These are phyloP conservation scores for Bombus impatiens DNA, from an alignment of 1,140 invertebrate genomes.

Conservation along the genomic window DNA sequence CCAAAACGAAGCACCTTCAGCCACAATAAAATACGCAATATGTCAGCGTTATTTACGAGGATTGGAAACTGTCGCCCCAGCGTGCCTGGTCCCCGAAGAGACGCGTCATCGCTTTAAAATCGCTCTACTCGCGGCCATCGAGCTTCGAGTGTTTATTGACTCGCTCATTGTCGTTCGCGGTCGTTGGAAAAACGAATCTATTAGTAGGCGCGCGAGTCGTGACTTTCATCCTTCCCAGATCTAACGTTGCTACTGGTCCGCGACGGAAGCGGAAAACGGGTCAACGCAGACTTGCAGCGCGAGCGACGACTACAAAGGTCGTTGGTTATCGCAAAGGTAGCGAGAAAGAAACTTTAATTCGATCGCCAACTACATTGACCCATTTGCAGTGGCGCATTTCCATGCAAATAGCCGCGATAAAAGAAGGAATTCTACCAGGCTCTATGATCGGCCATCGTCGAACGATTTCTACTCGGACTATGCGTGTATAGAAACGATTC, in stretches of 20 bases:
- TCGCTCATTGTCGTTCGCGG: neutral
- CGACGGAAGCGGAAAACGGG: conserved; percentile 12
- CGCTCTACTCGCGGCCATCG: too few species aligned
- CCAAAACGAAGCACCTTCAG: neutral
- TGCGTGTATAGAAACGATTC: too few species aligned
- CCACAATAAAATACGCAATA: conserved; percentile 8
- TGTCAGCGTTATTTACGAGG: neutral
- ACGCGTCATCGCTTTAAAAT: neutral
- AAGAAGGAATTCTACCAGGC: neutral
- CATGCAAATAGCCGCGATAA: conserved; percentile 6
- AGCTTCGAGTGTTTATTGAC: neutral
- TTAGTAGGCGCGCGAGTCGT: neutral
- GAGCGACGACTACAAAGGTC: conserved; percentile 9
- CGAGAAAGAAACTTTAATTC: conserved; percentile 33
- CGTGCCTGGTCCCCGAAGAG: neutral
- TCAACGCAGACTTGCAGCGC: conserved; percentile 4
- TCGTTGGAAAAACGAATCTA: neutral
- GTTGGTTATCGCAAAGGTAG: conserved; percentile 19
- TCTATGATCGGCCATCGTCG: conserved; percentile 1
- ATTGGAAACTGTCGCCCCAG: neutral
- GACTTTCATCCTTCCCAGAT: neutral
- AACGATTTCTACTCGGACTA: neutral
- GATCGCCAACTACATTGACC: conserved; percentile 25
- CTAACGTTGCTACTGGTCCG: neutral
- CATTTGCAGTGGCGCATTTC: conserved; percentile 1